phyloP scores from a whole-genome alignment of 2,797 vertebrate genomes.

The Lacerta agilis region DNA sequence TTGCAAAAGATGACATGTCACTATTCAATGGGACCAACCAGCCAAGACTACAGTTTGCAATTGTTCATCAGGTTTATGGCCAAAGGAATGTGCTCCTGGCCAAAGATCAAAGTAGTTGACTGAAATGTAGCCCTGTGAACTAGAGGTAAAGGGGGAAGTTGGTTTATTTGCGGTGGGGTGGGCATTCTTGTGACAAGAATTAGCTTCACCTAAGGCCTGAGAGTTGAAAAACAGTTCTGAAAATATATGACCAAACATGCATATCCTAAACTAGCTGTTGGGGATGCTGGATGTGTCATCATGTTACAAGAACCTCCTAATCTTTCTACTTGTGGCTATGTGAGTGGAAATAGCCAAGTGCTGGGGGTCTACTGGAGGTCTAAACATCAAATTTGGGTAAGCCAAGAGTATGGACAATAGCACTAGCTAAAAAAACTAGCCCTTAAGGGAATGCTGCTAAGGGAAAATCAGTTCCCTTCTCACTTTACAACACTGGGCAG shows the following conservation, averaged over 20 bases:
- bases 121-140: constrained; percentile 8
- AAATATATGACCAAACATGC: not conserved
- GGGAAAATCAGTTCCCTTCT: no score
- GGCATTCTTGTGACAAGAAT: not conserved
- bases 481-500: no score
- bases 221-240: not conserved
- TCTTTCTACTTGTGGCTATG: no score
- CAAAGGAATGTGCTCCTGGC: not conserved
- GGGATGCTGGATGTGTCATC: no score
- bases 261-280: no score
- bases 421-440: no score
- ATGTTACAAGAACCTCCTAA: no score
- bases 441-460: no score
- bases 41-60: not conserved
- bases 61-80: accelerated
- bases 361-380: no score
- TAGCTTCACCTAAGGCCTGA: not conserved
- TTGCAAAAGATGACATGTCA: not conserved
- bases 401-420: no score
- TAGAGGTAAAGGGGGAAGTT: not conserved
- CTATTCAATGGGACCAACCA: not conserved
- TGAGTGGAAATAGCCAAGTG: no score
- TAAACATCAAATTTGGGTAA: no score
- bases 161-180: not conserved
- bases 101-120: not conserved